Evolutionary conservation across 2,888 invertebrate genomes (phyloP), one percentile per base, ranked within the genome.

Genomic region (Frankliniella intonsa): DNA sequence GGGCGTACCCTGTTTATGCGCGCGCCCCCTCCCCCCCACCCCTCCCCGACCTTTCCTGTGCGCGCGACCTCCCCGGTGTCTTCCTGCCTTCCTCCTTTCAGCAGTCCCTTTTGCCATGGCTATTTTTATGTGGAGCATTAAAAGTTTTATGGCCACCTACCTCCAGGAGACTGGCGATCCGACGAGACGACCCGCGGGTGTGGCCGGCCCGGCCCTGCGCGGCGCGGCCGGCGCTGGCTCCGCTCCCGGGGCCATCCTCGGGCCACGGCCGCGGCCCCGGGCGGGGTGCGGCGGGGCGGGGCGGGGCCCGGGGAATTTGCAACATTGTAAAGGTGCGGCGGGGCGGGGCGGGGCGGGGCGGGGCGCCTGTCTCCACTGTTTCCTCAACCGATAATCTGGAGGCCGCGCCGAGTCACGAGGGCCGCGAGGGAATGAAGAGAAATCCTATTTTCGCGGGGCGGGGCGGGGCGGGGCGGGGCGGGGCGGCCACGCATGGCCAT

Each of bases 121-220:
- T 76, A 76, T 76, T 76, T 76, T 76, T 76, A 76, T 76, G 69
- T 76, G 69, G 69, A 25, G 69, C 69, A 76, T 76, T 76, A 76
- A 76, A 76, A 76, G 69, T 76, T 76, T 76, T 76, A 76, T 25
- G 25, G 69, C 69, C 69, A 76, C 25, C 55, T 19, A 38, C 38
- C 62, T 62, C 14, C 62, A n/a, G 19, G n/a, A 62, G 62, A 19
- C n/a, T 62, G 62, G 62, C 62, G 62, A 38, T 38, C n/a, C n/a
- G n/a, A n/a, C n/a, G n/a, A n/a, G n/a, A n/a, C n/a, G n/a, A n/a
- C n/a, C n/a, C 3, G 38, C 38, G 38, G 38, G 38, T 38, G 2
- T 38, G 38, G 38, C 2, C 38, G 38, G 3, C 38, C n/a, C n/a
- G n/a, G n/a, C n/a, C n/a, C n/a, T n/a, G n/a, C n/a, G n/a, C n/a